phyloP scores from a whole-genome alignment of 2,888 invertebrate species.

The Dioctria linearis region DNA sequence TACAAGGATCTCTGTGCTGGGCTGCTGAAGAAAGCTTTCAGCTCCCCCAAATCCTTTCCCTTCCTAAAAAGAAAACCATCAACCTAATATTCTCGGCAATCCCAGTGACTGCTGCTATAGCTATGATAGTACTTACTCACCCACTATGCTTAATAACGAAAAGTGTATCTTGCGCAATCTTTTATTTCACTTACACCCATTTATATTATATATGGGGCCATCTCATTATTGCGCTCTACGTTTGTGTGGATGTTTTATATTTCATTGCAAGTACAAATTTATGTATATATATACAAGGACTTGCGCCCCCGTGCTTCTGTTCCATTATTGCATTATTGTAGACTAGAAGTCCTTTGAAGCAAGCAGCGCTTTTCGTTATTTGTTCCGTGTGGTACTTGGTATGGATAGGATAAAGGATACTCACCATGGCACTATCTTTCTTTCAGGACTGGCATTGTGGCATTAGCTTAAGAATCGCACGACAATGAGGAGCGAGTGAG shows the following conservation, averaged over 20 bases:
- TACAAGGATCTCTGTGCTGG: not conserved
- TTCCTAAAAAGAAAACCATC: not conserved
- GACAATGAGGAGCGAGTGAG: not conserved
- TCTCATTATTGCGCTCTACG: conserved; percentile 56
- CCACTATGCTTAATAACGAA: not conserved
- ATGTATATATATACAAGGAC: not conserved
- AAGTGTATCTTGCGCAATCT: conserved; percentile 59
- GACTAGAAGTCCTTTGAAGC: too few relatives aligned
- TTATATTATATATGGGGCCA: conserved; percentile 58
- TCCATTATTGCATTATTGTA: not conserved
- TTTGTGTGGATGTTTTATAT: conserved; percentile 56
- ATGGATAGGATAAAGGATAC: not conserved
- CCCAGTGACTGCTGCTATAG: not conserved
- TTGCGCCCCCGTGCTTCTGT: not conserved
- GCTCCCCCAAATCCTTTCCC: not conserved
- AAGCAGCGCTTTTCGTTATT: too few relatives aligned
- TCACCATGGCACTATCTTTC: not conserved
- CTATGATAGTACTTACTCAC: conserved; percentile 10
- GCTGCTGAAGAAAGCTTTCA: not conserved
- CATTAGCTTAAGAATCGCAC: not conserved
- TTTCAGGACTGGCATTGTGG: not conserved
- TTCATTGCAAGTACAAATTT: conserved; percentile 34
- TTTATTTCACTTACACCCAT: conserved; percentile 60
- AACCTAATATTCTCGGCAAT: not conserved
- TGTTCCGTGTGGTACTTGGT: not conserved